Evolutionary conservation across 2,888 invertebrate species (phyloP).

Genomic region (Diarsia mendica): DNA sequence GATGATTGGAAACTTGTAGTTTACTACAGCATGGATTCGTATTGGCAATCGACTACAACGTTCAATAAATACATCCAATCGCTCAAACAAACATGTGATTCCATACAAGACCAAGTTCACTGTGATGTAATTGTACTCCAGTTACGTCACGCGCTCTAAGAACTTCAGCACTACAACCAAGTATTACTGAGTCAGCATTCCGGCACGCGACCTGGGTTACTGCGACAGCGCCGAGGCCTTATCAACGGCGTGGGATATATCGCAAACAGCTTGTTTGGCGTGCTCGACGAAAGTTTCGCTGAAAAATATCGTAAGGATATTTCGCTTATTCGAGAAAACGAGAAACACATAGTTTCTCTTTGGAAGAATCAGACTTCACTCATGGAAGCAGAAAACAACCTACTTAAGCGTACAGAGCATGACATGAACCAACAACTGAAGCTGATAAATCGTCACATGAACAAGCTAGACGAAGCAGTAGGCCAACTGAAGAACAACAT

Average conservation of each 20-base stretch:
- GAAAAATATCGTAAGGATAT: neutral
- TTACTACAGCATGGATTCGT: neutral
- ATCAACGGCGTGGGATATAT: neutral
- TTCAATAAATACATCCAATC: neutral
- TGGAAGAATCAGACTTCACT: too few species aligned
- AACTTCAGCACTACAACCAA: conserved; percentile 11
- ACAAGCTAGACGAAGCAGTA: neutral
- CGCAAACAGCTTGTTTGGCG: neutral
- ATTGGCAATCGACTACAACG: neutral
- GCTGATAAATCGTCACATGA: neutral
- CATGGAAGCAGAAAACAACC: too few species aligned
- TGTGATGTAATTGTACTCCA: conserved; percentile 11
- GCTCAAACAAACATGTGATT: conserved; percentile 8
- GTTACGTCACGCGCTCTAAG: conserved; percentile 13
- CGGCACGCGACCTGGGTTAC: conserved; percentile 6
- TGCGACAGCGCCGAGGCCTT: neutral
- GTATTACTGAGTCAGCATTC: conserved; percentile 3
- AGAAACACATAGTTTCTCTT: too few species aligned
- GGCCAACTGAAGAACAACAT: neutral
- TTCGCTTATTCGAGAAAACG: too few species aligned
- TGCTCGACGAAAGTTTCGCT: neutral
- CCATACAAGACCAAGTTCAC: conserved; percentile 1
- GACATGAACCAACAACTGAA: too few species aligned
- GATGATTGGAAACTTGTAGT: conserved; percentile 1
- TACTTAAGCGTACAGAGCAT: too few species aligned